Percentiles rank a stretch among this genome's conserved stretches.
Evolutionary conservation across 2,113 vertebrate genomes (phyloP).

Genomic region (Axis porcinus): DNA sequence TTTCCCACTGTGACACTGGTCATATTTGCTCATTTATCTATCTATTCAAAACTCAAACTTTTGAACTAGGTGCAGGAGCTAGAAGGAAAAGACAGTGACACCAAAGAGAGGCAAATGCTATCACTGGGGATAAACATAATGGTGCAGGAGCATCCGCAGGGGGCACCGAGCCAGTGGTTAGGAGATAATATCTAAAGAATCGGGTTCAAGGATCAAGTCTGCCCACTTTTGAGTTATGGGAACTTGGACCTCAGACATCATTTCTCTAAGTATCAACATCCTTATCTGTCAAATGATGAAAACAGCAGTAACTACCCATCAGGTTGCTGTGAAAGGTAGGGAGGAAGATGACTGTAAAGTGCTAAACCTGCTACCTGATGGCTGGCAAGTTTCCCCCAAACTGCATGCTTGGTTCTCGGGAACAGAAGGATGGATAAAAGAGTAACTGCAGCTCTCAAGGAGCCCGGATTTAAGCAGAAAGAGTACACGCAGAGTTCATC

Average conservation of each 20-base stretch:
- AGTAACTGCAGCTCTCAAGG: background rate
- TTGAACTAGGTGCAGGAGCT: background rate
- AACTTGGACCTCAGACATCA: background rate
- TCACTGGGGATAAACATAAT: background rate
- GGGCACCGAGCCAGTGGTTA: background rate
- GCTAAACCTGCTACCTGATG: background rate
- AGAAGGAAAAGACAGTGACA: background rate
- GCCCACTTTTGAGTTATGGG: background rate
- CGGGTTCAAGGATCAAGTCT: background rate
- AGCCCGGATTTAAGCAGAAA: background rate
- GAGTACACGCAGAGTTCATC: background rate
- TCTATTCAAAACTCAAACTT: background rate
- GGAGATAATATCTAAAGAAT: background rate
- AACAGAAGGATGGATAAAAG: background rate
- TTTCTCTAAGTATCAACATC: background rate
- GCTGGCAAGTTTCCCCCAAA: background rate
- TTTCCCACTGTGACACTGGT: background rate
- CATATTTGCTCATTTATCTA: background rate
- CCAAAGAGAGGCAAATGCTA: background rate
- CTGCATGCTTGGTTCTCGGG: background rate
- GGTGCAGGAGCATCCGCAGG: too few relatives aligned
- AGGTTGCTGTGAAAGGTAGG: background rate
- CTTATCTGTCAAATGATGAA: background rate
- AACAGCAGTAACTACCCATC: background rate
- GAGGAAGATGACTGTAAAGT: background rate